Evolutionary conservation across 2,113 vertebrate genomes (phyloP).

Genomic region (Tympanuchus pallidicinctus): DNA sequence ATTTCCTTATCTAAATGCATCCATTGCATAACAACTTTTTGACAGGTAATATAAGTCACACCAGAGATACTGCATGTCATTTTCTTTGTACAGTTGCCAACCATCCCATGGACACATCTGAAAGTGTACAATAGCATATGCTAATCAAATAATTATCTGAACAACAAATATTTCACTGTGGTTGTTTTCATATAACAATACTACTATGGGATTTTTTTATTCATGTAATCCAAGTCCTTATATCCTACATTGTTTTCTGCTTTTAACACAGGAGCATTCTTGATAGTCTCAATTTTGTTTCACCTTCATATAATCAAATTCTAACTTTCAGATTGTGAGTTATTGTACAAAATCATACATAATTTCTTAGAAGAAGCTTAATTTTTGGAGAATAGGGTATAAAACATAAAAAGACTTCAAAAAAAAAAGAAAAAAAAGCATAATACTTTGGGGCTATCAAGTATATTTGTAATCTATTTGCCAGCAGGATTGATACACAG

Average conservation of each 20-base stretch:
- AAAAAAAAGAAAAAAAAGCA: neutral
- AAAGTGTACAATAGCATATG: neutral
- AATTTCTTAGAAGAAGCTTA: neutral
- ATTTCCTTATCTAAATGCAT: neutral
- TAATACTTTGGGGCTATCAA: neutral
- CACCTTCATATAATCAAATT: neutral
- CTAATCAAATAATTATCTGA: neutral
- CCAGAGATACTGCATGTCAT: neutral
- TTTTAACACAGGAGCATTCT: neutral
- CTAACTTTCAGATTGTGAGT: neutral
- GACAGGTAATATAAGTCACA: neutral
- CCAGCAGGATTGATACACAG: neutral
- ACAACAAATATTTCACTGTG: neutral
- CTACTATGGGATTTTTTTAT: neutral
- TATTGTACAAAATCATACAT: neutral
- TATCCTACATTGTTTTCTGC: neutral
- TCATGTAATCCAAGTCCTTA: neutral
- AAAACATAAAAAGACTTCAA: neutral
- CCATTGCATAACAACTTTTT: neutral
- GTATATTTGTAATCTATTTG: neutral
- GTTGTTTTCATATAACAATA: neutral
- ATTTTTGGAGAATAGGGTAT: neutral
- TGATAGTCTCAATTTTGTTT: neutral
- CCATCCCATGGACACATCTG: neutral
- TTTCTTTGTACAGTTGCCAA: neutral